These are phyloP conservation scores for Teleogryllus oceanicus DNA, from an alignment of 2,888 invertebrate species.

Conservation along the genomic window DNA sequence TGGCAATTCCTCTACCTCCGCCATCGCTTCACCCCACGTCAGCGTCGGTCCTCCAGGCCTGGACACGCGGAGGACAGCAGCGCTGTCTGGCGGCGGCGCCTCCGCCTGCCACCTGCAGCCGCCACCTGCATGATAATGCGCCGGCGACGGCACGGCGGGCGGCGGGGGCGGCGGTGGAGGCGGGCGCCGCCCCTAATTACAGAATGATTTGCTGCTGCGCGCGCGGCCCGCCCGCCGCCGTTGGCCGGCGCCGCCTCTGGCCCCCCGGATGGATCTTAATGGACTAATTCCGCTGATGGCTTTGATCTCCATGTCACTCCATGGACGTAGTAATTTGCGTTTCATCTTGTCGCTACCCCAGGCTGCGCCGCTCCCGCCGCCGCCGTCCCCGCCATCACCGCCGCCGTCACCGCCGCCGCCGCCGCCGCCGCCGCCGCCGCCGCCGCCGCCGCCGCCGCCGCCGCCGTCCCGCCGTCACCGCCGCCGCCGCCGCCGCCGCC, in stretches of 20 bases:
- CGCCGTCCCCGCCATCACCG: background rate
- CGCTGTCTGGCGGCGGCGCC: too few species aligned
- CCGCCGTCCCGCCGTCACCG: too few species aligned
- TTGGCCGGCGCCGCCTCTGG: background rate
- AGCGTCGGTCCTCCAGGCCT: too few species aligned
- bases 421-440: background rate
- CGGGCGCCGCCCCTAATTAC: slow-evolving; percentile 30
- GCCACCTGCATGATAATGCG: slow-evolving; percentile 4
- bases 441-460: background rate
- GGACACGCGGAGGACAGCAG: too few species aligned
- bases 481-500: too few species aligned
- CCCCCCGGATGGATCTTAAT: slow-evolving; percentile 34
- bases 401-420: too few species aligned
- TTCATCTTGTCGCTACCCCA: slow-evolving; percentile 35
- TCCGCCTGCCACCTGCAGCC: background rate
- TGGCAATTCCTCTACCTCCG: too few species aligned
- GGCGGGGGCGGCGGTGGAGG: too few species aligned
- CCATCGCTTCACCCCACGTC: too few species aligned
- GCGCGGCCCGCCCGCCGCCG: background rate
- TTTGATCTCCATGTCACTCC: slow-evolving; percentile 34
- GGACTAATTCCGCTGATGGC: slow-evolving; percentile 37
- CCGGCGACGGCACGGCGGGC: background rate
- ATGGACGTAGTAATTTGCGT: slow-evolving; percentile 35
- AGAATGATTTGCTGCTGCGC: slow-evolving; percentile 28
- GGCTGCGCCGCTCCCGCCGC: background rate